Base-by-base conservation (phyloP, 2,113 vertebrate species). In the Elephas maximus region DNA sequence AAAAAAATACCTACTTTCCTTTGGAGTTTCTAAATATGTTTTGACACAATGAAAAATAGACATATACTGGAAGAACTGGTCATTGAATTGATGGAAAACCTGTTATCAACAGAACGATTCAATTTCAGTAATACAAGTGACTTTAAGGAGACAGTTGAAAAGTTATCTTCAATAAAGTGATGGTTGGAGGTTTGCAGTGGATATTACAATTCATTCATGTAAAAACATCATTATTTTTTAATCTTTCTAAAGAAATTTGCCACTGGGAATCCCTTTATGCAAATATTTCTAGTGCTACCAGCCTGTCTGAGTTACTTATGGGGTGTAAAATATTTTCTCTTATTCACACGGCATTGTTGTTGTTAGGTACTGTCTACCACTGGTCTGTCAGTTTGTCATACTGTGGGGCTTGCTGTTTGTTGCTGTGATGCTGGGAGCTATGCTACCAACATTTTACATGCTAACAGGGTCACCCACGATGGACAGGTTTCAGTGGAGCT, bases 61-160 rank as follows among this genome's bases (percentile, higher is more conserved):
- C 37, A 94, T 23, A 57, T 15, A 89, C 60, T 73, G 12, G 69
- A 94, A 87, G 65, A 14, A 21, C 1, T 93, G 45, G 93, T 48
- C 63, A 94, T 90, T 83, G 94, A 83, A 94, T 23, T 96, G 93
- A 79, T 44, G 98, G 92, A 97, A 90, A 93, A 24, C 76, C 6
- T 84, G n/a, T 67, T 83, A 93, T 90, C 18, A 76, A 76, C 37
- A 93, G 45, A 91, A 85, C 69, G 23, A 94, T 95, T 94, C 44
- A 86, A 94, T 96, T 73, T 96, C 5, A 87, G 65, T 17, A 71
- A 71, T 37, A 91, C 73, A 91, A 63, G 63, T 79, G 80, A 95
- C 41, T 94, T 95, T 41, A 95, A 91, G 26, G 93, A 88, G 33
- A 76, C 1, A 85, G 33, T 0, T 83, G 12, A 96, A 94, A 96